Conservation (phyloP, 2,888 invertebrate genomes). For the Mystacides longicornis region DNA sequence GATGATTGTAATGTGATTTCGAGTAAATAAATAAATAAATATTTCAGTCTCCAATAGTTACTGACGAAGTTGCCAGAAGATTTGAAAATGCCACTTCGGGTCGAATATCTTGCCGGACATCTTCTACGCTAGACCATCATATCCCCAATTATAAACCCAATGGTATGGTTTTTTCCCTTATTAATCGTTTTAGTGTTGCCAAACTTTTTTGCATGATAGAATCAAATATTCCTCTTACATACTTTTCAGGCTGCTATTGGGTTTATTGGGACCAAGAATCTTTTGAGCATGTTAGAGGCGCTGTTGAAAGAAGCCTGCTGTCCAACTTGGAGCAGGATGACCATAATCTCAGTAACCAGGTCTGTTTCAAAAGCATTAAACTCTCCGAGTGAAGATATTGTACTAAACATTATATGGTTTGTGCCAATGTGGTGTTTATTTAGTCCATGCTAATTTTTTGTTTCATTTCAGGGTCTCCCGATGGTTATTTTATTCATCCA, state of each 20-base stretch:
- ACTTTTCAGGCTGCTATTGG: constrained; percentile 63
- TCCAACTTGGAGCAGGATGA: constrained; percentile 88
- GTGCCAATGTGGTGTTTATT: too few relatives aligned
- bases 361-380: constrained; percentile 2
- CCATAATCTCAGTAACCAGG: constrained; percentile 37
- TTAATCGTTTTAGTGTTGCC: neutral
- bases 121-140: constrained; percentile 23
- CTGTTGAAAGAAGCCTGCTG: constrained; percentile 83
- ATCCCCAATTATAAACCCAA: constrained; percentile 73
- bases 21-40: too few relatives aligned
- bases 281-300: constrained; percentile 85
- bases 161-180: constrained; percentile 48
- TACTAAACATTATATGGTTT: too few relatives aligned
- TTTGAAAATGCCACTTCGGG: constrained; percentile 19
- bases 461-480: constrained; percentile 51
- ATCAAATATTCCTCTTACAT: neutral
- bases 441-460: too few relatives aligned
- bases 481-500: constrained; percentile 87
- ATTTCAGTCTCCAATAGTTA: constrained; percentile 29
- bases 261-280: constrained; percentile 87
- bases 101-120: constrained; percentile 20
- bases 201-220: neutral
- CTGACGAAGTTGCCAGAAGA: constrained; percentile 30
- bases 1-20: too few relatives aligned
- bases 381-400: too few relatives aligned